These are phyloP conservation scores for Lypha dubia DNA, from an alignment of 2,888 invertebrate genomes.

Conservation along the genomic window DNA sequence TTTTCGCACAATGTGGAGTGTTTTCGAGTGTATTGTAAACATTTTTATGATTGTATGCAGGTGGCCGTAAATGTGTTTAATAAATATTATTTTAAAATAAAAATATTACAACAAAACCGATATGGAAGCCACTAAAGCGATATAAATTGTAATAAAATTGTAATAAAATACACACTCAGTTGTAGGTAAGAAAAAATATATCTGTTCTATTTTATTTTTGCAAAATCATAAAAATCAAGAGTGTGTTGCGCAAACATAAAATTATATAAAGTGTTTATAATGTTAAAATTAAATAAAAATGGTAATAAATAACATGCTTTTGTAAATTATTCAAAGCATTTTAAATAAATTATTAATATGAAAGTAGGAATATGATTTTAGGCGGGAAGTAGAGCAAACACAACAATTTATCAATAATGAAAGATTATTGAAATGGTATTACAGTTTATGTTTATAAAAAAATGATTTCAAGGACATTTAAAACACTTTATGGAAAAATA, in stretches of 20 bases:
- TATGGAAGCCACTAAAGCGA: not conserved
- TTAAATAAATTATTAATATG: not conserved
- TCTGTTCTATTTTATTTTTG: not conserved
- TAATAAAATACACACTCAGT: not conserved
- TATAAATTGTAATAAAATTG: not conserved
- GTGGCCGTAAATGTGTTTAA: conserved; percentile 1
- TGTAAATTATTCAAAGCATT: not conserved
- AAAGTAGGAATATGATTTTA: not conserved
- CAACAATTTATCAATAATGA: no score
- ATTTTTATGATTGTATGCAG: not conserved
- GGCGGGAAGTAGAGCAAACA: no score
- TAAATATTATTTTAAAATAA: not conserved
- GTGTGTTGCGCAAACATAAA: not conserved
- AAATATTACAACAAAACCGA: conserved; percentile 30
- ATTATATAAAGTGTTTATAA: conserved; percentile 7
- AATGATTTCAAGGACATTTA: no score
- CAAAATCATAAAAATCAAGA: not conserved
- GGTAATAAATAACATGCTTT: not conserved
- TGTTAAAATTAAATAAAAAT: conserved; percentile 2
- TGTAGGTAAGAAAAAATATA: not conserved
- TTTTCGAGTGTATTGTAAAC: not conserved
- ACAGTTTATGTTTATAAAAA: no score
- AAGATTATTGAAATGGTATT: no score
- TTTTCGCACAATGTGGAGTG: not conserved
- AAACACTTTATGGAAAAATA: no score